A percentile compares a stretch with the other conserved stretches of the same genome.
These are phyloP conservation scores for Solea senegalensis DNA, from an alignment of 2,113 vertebrate genomes.

Conservation along the genomic window DNA sequence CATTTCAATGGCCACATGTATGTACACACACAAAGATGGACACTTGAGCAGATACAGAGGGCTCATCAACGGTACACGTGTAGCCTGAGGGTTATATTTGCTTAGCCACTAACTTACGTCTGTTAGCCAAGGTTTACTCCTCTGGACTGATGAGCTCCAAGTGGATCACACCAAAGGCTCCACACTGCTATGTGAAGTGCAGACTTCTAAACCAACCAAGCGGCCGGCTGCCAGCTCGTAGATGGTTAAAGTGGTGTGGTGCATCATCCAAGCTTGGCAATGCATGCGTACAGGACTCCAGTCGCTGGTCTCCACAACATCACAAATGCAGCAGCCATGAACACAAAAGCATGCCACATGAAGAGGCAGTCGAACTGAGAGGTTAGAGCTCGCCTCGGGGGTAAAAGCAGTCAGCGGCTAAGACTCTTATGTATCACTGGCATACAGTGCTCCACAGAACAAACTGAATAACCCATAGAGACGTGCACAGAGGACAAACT, in stretches of 20 bases:
- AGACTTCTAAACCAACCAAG: slow-evolving; percentile 7
- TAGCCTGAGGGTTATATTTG: slow-evolving; percentile 39
- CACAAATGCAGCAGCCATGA: slow-evolving; percentile 35
- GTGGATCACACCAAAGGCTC: slow-evolving; percentile 34
- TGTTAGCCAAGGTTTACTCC: slow-evolving; percentile 19
- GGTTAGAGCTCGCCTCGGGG: slow-evolving; percentile 36
- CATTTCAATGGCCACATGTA: slow-evolving; percentile 26
- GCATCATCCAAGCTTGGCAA: slow-evolving; percentile 41
- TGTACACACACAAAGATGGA: slow-evolving; percentile 18
- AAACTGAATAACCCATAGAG: slow-evolving; percentile 38
- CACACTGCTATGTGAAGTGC: slow-evolving; percentile 14
- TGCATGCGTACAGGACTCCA: not conserved
- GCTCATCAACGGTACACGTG: slow-evolving; percentile 15
- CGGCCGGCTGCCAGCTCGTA: slow-evolving; percentile 26
- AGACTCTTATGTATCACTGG: slow-evolving; percentile 32
- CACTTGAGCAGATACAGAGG: not conserved
- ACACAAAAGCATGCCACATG: slow-evolving; percentile 38
- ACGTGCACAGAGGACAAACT: slow-evolving; percentile 50
- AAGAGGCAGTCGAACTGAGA: slow-evolving; percentile 47
- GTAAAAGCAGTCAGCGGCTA: slow-evolving; percentile 22
- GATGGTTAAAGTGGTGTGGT: slow-evolving; percentile 24
- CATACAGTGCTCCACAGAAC: slow-evolving; percentile 30
- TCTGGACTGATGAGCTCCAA: slow-evolving; percentile 31
- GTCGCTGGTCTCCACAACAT: slow-evolving; percentile 30
- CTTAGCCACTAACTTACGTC: slow-evolving; percentile 35